These are phyloP conservation scores for Rhabdophis nuchalis DNA, from an alignment of 2,797 vertebrate genomes.

Conservation along the genomic window DNA sequence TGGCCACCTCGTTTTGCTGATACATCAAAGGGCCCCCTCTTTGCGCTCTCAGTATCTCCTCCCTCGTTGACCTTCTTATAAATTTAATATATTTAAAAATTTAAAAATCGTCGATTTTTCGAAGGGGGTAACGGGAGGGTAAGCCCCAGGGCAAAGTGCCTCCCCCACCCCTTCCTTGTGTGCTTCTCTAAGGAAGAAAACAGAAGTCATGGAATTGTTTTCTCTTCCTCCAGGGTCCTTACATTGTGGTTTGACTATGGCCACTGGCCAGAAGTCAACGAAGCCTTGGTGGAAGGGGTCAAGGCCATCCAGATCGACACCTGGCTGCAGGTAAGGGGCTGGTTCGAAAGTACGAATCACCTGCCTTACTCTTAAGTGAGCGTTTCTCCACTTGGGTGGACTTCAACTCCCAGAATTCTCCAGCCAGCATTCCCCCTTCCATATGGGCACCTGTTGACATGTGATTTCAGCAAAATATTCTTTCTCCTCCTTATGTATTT, in stretches of 20 bases:
- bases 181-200: no score
- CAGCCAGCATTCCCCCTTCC: not conserved
- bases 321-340: slow-evolving; percentile 87
- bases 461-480: not conserved
- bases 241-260: slow-evolving; percentile 99
- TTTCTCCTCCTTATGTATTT: not conserved
- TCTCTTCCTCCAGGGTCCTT: slow-evolving; percentile 80
- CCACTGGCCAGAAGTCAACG: slow-evolving; percentile 97
- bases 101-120: no score
- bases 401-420: not conserved
- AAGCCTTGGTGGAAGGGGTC: slow-evolving; percentile 95
- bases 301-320: slow-evolving; percentile 99
- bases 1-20: no score
- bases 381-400: not conserved
- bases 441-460: not conserved
- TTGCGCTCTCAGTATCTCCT: no score
- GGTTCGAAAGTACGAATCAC: not conserved
- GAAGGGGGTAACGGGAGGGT: not conserved
- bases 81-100: no score
- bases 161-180: no score
- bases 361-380: not conserved
- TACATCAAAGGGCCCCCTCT: no score
- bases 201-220: not conserved
- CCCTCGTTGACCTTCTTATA: no score
- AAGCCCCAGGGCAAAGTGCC: not conserved